Evolutionary conservation across 2,888 invertebrate species (phyloP), one percentile per base, ranked within the genome.

Genomic region (Galeruca laticollis): DNA sequence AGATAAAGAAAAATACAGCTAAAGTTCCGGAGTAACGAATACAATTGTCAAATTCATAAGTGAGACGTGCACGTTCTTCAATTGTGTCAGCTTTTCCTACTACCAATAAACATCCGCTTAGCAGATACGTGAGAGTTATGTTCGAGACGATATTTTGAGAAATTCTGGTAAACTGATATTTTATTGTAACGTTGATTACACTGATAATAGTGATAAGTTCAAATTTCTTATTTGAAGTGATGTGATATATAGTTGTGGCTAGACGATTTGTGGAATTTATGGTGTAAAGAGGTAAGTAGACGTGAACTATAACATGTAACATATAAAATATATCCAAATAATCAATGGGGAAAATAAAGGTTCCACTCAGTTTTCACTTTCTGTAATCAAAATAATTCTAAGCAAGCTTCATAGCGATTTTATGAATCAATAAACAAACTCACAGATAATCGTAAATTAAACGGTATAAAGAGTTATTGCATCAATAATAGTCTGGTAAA

Each of bases 41-140:
- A 54, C n/a, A 54, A 54, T 26, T 54, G 31, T 54, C 54, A 31
- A 54, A 54, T 54, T 54, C n/a, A 31, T 31, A 31, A 54, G 54
- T 31, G 18, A 15, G 47, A 47, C 47, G 8, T 18, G 54, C 31
- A n/a, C 15, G 54, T 51, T 51, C 11, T 13, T 51, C 20, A 51
- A 51, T 51, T 20, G 31, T 31, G 15, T 31, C n/a, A 26, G 3
- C 11, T 2, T n/a, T n/a, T n/a, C 26, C 5, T 13, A 52, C 21
- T 6, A 13, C 13, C 15, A 5, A 13, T 31, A 26, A n/a, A 31
- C 54, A 18, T 47, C 21, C 15, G n/a, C n/a, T 20, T 5, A 33
- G 33, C 56, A 18, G 18, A 35, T 35, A 9, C 15, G 35, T n/a
- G 15, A 57, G 15, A 18, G 18, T 18, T 13, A 33, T 56, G 54